Conservation (phyloP, 2,113 vertebrate species). For the Balaeniceps rex region DNA sequence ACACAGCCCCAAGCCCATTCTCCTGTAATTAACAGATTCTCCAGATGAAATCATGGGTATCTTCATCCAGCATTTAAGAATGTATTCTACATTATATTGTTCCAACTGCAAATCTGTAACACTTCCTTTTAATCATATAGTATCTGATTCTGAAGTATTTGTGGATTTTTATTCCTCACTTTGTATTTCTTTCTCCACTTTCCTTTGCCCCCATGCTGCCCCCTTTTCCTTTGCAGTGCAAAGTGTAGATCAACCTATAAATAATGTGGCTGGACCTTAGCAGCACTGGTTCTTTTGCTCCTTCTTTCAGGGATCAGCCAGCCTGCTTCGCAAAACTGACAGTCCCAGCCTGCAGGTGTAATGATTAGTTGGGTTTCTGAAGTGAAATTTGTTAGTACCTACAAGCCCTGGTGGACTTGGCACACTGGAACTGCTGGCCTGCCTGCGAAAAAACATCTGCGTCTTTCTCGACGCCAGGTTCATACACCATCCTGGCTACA, state of each 20-base stretch:
- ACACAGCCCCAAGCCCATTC: background rate
- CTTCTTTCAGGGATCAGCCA: background rate
- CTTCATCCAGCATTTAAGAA: background rate
- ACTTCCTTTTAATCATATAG: background rate
- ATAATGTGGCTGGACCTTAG: background rate
- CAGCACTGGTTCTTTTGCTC: background rate
- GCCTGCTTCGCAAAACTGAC: background rate
- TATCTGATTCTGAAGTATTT: background rate
- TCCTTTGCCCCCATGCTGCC: background rate
- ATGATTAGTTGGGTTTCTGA: background rate
- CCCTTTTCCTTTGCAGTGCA: background rate
- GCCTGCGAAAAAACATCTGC: background rate
- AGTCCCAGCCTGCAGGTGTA: background rate
- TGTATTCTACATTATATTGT: background rate
- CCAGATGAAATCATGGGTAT: background rate
- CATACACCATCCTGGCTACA: background rate
- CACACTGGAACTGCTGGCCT: background rate
- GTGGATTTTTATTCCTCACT: background rate
- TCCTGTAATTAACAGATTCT: background rate
- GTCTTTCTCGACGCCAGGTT: background rate
- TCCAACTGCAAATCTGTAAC: background rate
- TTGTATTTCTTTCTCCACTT: background rate
- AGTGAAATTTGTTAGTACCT: background rate
- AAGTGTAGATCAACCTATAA: background rate
- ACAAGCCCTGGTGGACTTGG: background rate